Percentiles rank a stretch among this genome's conserved stretches.
These are phyloP conservation scores for Paradisaea rubra DNA, from an alignment of 2,113 vertebrate species.

Conservation along the genomic window DNA sequence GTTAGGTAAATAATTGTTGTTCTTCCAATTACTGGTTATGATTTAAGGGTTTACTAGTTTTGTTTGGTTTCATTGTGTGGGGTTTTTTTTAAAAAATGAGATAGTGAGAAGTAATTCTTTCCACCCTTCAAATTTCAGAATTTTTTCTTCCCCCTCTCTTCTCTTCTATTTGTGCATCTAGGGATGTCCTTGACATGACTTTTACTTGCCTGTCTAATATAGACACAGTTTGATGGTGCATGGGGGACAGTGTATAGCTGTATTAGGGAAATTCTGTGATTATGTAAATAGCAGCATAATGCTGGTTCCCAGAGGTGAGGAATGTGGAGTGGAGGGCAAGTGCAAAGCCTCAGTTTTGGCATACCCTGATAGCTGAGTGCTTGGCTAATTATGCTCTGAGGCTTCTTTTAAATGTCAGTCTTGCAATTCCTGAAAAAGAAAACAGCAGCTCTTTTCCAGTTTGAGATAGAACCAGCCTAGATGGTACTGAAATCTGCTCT, in stretches of 20 bases:
- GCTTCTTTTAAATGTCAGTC: not conserved
- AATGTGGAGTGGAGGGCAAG: not conserved
- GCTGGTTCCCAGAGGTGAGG: not conserved
- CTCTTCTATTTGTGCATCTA: not conserved
- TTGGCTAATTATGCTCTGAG: not conserved
- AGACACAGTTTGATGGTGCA: not conserved
- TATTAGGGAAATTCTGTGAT: not conserved
- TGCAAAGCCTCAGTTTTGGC: constrained; percentile 35
- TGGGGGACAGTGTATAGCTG: not conserved
- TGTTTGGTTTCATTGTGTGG: not conserved
- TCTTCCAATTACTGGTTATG: not conserved
- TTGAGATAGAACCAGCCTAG: not conserved
- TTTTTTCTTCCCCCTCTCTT: too few relatives aligned
- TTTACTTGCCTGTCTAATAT: not conserved
- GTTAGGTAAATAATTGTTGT: not conserved
- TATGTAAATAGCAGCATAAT: not conserved
- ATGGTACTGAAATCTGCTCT: not conserved
- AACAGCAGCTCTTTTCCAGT: not conserved
- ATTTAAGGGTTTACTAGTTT: not conserved
- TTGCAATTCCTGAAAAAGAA: not conserved
- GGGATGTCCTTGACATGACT: not conserved
- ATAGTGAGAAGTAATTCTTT: not conserved
- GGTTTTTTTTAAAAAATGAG: not conserved
- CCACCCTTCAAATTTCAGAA: not conserved
- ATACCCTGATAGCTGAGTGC: not conserved